phyloP scores from a whole-genome alignment of 2,797 vertebrate genomes.

The Geotrypetes seraphini region DNA sequence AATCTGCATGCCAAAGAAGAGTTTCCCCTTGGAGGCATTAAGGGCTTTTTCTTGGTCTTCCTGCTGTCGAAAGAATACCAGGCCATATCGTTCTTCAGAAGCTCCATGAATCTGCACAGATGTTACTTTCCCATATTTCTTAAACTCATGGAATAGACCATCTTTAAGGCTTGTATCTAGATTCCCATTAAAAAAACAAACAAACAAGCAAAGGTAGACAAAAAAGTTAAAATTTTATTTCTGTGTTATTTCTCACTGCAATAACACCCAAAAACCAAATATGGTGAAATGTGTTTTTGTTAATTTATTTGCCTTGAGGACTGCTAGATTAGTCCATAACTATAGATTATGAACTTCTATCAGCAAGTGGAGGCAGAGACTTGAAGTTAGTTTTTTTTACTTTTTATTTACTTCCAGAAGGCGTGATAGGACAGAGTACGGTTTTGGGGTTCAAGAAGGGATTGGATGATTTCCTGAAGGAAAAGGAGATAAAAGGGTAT shows the following conservation, averaged over 20 bases:
- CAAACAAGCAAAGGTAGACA: constrained; percentile 20
- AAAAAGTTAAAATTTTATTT: neutral
- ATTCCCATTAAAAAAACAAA: constrained; percentile 6
- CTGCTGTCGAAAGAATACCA: constrained; percentile 96
- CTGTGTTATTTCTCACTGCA: constrained; percentile 11
- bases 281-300: too few species aligned
- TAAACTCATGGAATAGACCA: constrained; percentile 97
- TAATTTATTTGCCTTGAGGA: too few species aligned
- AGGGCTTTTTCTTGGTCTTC: constrained; percentile 97
- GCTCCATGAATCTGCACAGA: constrained; percentile 95
- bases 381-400: too few species aligned
- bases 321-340: too few species aligned
- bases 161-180: constrained; percentile 97
- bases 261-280: neutral
- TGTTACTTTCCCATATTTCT: constrained; percentile 97
- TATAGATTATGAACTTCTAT: too few species aligned
- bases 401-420: too few species aligned
- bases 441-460: too few species aligned
- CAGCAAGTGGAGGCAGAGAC: too few species aligned
- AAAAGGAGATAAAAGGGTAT: too few species aligned
- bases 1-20: constrained; percentile 98
- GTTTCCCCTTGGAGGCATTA: constrained; percentile 90
- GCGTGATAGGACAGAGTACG: too few species aligned
- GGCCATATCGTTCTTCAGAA: constrained; percentile 89
- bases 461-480: too few species aligned